Evolutionary conservation across 2,113 vertebrate genomes (phyloP).

Genomic region (Ovibos moschatus): DNA sequence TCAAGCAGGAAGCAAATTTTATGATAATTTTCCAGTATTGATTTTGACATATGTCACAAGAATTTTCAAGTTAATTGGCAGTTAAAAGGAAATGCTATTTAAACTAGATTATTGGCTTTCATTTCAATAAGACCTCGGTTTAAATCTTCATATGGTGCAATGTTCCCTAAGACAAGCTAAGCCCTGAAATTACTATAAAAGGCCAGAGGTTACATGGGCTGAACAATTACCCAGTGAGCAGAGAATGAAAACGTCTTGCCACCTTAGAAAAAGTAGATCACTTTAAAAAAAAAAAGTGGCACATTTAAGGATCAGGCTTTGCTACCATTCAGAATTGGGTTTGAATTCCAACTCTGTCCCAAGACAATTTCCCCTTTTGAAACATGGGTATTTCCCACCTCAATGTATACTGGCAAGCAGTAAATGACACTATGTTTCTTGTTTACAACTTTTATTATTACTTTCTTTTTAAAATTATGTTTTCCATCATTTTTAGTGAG

Average conservation of each 20-base stretch:
- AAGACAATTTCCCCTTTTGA: background rate
- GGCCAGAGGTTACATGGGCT: background rate
- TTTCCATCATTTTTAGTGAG: background rate
- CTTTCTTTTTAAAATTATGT: background rate
- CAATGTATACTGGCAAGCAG: background rate
- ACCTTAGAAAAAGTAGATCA: background rate
- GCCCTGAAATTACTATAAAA: background rate
- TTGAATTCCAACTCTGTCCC: background rate
- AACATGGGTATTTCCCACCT: background rate
- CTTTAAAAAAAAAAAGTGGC: accelerated
- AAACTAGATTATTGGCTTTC: background rate
- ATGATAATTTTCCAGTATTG: background rate
- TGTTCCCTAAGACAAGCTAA: background rate
- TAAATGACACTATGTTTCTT: background rate
- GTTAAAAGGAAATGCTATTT: background rate
- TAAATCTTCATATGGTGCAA: background rate
- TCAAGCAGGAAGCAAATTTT: background rate
- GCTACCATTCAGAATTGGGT: background rate
- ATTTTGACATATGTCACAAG: background rate
- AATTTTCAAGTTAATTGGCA: background rate
- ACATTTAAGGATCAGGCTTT: background rate
- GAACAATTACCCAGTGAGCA: background rate
- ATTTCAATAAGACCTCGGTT: background rate
- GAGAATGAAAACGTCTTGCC: background rate
- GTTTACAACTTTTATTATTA: background rate